Conservation (phyloP, 2,888 invertebrate species). For the Agriotes lineatus region DNA sequence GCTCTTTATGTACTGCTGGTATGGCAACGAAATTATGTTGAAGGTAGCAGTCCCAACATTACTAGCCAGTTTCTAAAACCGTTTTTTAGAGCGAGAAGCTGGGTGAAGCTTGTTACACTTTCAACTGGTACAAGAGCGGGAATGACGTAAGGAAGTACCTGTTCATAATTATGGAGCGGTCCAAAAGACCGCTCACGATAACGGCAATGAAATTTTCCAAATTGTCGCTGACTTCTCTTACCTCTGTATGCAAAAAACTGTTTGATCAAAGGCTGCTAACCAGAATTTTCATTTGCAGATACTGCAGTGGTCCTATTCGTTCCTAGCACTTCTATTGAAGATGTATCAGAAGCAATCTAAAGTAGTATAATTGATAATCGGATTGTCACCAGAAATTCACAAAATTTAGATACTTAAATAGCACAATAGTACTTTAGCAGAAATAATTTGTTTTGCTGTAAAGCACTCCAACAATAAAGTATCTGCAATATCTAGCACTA, state of each 20-base stretch:
- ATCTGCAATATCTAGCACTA: too few relatives aligned
- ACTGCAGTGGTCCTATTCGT: too few relatives aligned
- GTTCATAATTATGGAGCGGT: conserved; percentile 43
- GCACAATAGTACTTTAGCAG: too few relatives aligned
- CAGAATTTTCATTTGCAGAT: too few relatives aligned
- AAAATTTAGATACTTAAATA: too few relatives aligned
- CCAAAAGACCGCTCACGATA: conserved; percentile 28
- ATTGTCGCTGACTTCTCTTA: conserved; percentile 10
- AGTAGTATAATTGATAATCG: too few relatives aligned
- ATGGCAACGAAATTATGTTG: conserved; percentile 42
- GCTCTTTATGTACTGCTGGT: conserved; percentile 27
- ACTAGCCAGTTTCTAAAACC: conserved; percentile 5
- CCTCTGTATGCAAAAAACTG: not conserved
- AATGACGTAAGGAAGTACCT: conserved; percentile 17
- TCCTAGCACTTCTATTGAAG: too few relatives aligned
- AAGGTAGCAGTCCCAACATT: conserved; percentile 17
- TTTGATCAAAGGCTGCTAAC: too few relatives aligned
- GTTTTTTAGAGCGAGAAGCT: conserved; percentile 31
- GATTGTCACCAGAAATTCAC: too few relatives aligned
- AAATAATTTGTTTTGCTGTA: too few relatives aligned
- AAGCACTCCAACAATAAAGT: too few relatives aligned
- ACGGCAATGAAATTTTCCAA: conserved; percentile 5
- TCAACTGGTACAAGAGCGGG: conserved; percentile 35
- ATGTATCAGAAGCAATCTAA: too few relatives aligned
- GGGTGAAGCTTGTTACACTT: conserved; percentile 37